Percentiles rank a stretch among this genome's conserved stretches.
Evolutionary conservation across 2,113 vertebrate species (phyloP).

Genomic region (Oreochromis spilurus): DNA sequence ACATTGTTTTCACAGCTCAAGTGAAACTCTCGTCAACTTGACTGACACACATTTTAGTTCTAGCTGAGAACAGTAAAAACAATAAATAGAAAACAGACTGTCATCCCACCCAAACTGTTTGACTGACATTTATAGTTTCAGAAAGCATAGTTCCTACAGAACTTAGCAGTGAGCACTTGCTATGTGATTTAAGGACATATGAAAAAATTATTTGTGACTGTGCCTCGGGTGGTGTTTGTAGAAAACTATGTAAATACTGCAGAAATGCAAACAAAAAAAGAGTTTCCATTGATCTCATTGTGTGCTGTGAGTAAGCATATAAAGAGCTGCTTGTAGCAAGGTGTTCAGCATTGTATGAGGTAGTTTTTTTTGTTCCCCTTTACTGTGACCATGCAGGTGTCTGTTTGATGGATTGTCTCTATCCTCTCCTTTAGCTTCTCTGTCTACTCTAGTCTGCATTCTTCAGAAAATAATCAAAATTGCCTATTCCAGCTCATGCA

Average conservation of each 20-base stretch:
- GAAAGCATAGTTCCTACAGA: not conserved
- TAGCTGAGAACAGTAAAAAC: not conserved
- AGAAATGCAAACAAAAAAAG: not conserved
- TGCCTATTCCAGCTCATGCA: slow-evolving; percentile 22
- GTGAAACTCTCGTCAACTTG: not conserved
- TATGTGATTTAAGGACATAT: not conserved
- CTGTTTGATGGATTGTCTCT: slow-evolving; percentile 63
- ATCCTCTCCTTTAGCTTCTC: slow-evolving; percentile 35
- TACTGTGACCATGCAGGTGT: slow-evolving; percentile 38
- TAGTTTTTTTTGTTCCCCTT: not conserved
- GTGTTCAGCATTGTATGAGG: not conserved
- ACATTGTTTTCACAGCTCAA: not conserved
- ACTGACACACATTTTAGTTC: not conserved
- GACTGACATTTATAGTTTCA: not conserved
- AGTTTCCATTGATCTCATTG: not conserved
- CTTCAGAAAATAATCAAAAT: slow-evolving; percentile 59
- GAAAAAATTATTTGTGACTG: not conserved
- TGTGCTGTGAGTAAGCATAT: not conserved
- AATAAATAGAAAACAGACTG: not conserved
- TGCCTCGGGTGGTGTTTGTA: not conserved
- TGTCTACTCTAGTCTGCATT: slow-evolving; percentile 36
- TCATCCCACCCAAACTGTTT: not conserved
- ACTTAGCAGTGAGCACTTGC: not conserved
- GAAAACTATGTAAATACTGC: not conserved
- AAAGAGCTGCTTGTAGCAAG: slow-evolving; percentile 11